A percentile compares a stretch with the other conserved stretches of the same genome.
These are phyloP conservation scores for Drosophila elegans DNA, from an alignment of 1,140 invertebrate species.

Conservation along the genomic window DNA sequence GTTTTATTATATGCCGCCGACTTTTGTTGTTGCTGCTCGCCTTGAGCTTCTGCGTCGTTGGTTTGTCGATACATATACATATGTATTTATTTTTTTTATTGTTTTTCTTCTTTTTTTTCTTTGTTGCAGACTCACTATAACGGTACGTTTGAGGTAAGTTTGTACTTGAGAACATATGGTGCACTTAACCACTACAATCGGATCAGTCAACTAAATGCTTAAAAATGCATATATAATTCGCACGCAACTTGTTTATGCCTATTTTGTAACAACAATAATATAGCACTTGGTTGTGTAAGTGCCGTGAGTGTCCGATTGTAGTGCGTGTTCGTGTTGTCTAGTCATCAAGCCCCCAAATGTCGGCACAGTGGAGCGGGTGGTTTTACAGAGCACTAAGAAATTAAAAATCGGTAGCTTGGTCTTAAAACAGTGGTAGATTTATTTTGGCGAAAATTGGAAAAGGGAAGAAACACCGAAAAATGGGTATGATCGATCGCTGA, in stretches of 20 bases:
- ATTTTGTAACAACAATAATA: slow-evolving; percentile 29
- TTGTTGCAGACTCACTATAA: slow-evolving; percentile 28
- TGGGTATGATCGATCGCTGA: no score
- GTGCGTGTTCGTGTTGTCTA: slow-evolving; percentile 26
- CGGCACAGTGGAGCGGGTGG: slow-evolving; percentile 28
- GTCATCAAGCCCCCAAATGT: slow-evolving; percentile 42
- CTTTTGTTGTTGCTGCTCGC: slow-evolving; percentile 38
- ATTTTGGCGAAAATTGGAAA: no score
- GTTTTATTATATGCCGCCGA: slow-evolving; percentile 71
- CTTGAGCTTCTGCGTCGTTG: slow-evolving; percentile 60
- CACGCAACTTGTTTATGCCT: slow-evolving; percentile 51
- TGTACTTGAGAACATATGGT: slow-evolving; percentile 10
- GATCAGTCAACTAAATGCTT: slow-evolving; percentile 34
- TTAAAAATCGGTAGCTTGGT: no score
- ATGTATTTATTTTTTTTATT: not conserved
- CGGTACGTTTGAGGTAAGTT: slow-evolving; percentile 24
- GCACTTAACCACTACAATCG: slow-evolving; percentile 24
- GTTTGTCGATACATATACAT: slow-evolving; percentile 20
- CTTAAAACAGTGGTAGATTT: no score
- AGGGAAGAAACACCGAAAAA: no score
- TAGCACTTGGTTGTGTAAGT: slow-evolving; percentile 33
- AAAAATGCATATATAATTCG: slow-evolving; percentile 44
- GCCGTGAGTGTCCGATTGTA: slow-evolving; percentile 15
- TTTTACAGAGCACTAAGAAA: no score
- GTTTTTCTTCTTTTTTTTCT: slow-evolving; percentile 1